phyloP scores from a whole-genome alignment of 2,113 vertebrate genomes.

The Coreoperca whiteheadi region DNA sequence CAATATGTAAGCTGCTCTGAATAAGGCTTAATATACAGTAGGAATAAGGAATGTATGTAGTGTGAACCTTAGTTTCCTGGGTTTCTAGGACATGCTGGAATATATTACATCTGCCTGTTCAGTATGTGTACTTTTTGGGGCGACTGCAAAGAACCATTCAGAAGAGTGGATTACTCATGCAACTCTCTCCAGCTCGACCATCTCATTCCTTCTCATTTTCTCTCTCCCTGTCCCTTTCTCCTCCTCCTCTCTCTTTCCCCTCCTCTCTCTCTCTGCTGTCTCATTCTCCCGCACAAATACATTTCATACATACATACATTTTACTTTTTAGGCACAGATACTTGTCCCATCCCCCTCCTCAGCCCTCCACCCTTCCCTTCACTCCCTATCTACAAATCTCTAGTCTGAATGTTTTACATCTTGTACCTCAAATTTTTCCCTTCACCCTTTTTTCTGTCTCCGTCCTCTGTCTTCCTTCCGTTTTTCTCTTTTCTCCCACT shows the following conservation, averaged over 20 bases:
- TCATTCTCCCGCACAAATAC: constrained; percentile 21
- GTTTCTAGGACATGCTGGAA: constrained; percentile 71
- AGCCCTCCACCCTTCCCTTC: not conserved
- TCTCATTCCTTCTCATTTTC: constrained; percentile 30
- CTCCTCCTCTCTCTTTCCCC: not conserved
- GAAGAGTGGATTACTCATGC: constrained; percentile 69
- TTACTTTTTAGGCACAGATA: constrained; percentile 29
- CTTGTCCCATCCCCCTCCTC: constrained; percentile 9
- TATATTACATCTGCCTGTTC: constrained; percentile 61
- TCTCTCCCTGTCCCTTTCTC: not conserved
- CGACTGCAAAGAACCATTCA: constrained; percentile 56
- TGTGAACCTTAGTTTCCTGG: constrained; percentile 44
- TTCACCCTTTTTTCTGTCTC: not conserved
- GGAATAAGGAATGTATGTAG: constrained; percentile 32
- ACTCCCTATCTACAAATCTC: constrained; percentile 33
- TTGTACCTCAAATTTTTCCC: constrained; percentile 17
- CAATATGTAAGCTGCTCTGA: constrained; percentile 8
- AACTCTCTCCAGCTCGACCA: constrained; percentile 42
- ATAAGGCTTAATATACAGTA: constrained; percentile 29
- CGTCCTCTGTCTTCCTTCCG: not conserved
- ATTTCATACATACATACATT: constrained; percentile 33
- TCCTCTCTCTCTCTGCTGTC: not conserved
- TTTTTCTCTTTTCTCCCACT: not conserved
- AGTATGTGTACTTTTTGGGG: constrained; percentile 52
- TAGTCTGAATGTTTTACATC: constrained; percentile 49